A percentile compares a stretch with the other conserved stretches of the same genome.
Conservation (phyloP, 2,888 invertebrate species). For the Noctua janthe region DNA sequence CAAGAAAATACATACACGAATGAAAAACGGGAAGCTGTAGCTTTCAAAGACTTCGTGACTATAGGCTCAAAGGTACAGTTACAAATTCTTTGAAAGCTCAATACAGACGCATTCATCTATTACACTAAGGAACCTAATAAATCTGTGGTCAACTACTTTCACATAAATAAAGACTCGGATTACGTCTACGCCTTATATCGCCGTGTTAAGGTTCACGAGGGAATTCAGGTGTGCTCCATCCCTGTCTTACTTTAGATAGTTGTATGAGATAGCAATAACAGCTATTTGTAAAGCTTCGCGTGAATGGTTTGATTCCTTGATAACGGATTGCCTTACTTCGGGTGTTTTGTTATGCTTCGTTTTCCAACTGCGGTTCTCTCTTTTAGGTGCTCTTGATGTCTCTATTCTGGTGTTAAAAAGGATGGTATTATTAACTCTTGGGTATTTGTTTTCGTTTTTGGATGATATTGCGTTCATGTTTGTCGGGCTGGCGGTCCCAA, state of each 20-base stretch:
- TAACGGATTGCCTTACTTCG: conserved; percentile 71
- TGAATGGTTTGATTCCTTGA: conserved; percentile 76
- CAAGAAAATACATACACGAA: conserved; percentile 46
- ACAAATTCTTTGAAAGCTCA: conserved; percentile 64
- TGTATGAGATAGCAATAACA: conserved; percentile 76
- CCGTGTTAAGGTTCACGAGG: conserved; percentile 79
- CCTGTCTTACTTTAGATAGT: conserved; percentile 72
- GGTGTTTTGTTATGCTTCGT: conserved; percentile 66
- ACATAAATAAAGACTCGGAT: conserved; percentile 81
- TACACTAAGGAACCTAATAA: conserved; percentile 84
- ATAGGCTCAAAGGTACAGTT: conserved; percentile 66
- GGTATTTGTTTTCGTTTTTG: conserved; percentile 20
- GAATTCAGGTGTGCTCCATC: conserved; percentile 73
- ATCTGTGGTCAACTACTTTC: conserved; percentile 81
- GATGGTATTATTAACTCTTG: conserved; percentile 19
- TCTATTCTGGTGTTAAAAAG: conserved; percentile 42
- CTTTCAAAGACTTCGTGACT: conserved; percentile 69
- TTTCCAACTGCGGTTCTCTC: conserved; percentile 49
- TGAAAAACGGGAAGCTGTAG: conserved; percentile 71
- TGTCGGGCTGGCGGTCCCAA: neutral
- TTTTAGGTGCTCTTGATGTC: conserved; percentile 36
- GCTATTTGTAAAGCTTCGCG: conserved; percentile 73
- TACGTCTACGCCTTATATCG: conserved; percentile 77
- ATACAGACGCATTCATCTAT: conserved; percentile 77
- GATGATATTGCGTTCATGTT: neutral